phyloP scores from a whole-genome alignment of 2,113 vertebrate genomes.

The Myxocyprinus asiaticus region DNA sequence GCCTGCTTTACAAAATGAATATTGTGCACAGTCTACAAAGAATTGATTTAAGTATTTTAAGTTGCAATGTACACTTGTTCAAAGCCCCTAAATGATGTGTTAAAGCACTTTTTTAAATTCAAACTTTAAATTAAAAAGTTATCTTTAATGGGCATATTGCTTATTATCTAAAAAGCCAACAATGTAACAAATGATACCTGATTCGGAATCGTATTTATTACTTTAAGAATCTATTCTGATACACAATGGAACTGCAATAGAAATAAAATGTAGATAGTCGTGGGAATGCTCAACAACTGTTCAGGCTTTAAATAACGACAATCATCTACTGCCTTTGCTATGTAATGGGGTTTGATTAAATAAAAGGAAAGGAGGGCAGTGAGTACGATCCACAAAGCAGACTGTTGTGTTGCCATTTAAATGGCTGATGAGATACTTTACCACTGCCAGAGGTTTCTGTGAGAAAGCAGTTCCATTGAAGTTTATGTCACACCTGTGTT shows the following conservation, averaged over 20 bases:
- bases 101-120: too few species aligned
- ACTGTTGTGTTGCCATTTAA: conserved; percentile 37
- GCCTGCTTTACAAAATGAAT: too few species aligned
- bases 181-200: too few species aligned
- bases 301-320: conserved; percentile 57
- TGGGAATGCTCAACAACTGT: conserved; percentile 50
- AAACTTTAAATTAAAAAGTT: too few species aligned
- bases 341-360: conserved; percentile 53
- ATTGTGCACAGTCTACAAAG: too few species aligned
- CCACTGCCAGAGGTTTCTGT: not conserved
- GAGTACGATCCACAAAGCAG: conserved; percentile 45
- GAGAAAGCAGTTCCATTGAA: not conserved
- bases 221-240: too few species aligned
- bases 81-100: too few species aligned
- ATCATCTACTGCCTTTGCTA: conserved; percentile 37
- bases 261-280: not conserved
- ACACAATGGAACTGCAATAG: not conserved
- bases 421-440: conserved; percentile 4
- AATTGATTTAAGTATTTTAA: too few species aligned
- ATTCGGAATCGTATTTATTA: too few species aligned
- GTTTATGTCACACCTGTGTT: not conserved
- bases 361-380: conserved; percentile 38
- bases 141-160: too few species aligned
- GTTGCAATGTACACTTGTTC: too few species aligned
- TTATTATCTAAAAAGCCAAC: too few species aligned